phyloP scores from a whole-genome alignment of 2,888 invertebrate genomes.

The Muscina levida region DNA sequence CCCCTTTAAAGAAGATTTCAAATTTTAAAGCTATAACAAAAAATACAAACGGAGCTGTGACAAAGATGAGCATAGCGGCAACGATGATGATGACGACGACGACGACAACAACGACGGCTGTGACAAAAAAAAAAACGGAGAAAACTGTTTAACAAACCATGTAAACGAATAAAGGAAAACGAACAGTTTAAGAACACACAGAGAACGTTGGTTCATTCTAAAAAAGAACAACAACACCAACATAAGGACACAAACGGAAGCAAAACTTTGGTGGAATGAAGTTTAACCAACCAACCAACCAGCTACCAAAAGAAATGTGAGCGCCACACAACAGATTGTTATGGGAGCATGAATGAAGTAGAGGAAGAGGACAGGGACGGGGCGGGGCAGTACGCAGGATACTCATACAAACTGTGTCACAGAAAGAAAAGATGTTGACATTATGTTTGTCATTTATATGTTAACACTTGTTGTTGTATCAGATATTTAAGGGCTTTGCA shows the following conservation, averaged over 20 bases:
- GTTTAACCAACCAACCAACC: conserved; percentile 2
- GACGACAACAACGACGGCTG: not conserved
- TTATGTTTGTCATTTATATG: conserved; percentile 65
- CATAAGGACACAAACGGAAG: conserved; percentile 50
- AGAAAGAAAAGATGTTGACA: conserved; percentile 56
- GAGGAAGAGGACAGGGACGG: too few species aligned
- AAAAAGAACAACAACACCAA: conserved; percentile 42
- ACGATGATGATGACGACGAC: not conserved
- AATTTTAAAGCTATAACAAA: conserved; percentile 16
- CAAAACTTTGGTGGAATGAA: conserved; percentile 19
- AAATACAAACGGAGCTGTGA: not conserved
- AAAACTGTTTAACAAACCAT: conserved; percentile 57
- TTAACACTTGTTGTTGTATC: conserved; percentile 64
- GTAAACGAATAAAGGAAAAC: conserved; percentile 13
- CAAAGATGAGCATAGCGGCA: not conserved
- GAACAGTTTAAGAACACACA: not conserved
- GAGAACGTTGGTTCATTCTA: conserved; percentile 32
- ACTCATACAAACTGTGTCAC: conserved; percentile 28
- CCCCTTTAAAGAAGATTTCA: conserved; percentile 27
- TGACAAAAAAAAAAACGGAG: conserved; percentile 12
- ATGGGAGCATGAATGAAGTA: too few species aligned
- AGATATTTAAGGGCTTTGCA: conserved; percentile 28
- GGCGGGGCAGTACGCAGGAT: not conserved
- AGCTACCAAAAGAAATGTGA: not conserved
- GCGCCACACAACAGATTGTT: not conserved